These are phyloP conservation scores for Myotis myotis DNA, from an alignment of 2,797 vertebrate species.

Conservation along the genomic window DNA sequence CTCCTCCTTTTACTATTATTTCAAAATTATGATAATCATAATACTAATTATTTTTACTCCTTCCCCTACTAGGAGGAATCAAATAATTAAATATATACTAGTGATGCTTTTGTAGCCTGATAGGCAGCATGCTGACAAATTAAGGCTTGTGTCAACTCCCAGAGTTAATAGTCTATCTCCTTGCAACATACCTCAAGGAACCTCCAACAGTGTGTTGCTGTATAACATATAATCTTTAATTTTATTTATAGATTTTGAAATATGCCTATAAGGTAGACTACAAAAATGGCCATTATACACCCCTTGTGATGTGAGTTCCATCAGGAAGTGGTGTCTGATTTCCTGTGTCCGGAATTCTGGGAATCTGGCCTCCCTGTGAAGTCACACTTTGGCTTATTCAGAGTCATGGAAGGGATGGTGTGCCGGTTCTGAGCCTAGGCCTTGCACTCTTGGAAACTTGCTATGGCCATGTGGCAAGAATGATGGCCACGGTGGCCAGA, in stretches of 20 bases:
- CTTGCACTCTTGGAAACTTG: not conserved
- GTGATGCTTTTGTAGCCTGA: not conserved
- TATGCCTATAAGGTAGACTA: not conserved
- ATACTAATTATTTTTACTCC: constrained; percentile 33
- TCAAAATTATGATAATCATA: not conserved
- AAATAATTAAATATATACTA: not conserved
- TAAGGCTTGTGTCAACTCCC: constrained; percentile 1
- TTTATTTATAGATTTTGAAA: constrained; percentile 18
- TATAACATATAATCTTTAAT: not conserved
- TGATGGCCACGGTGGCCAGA: not conserved
- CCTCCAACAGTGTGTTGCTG: not conserved
- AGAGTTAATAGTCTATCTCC: not conserved
- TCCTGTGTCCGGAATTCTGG: not conserved
- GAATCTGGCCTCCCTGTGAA: not conserved
- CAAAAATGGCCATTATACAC: not conserved
- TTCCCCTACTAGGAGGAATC: not conserved
- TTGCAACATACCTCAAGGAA: not conserved
- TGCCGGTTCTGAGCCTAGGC: not conserved
- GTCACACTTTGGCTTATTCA: not conserved
- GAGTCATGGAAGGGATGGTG: not conserved
- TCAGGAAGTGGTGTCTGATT: not conserved
- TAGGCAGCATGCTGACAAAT: not conserved
- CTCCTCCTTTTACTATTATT: constrained; percentile 16
- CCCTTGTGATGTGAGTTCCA: not conserved
- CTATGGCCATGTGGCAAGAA: not conserved